These are phyloP conservation scores for Esox lucius DNA, from an alignment of 2,797 vertebrate species.

Conservation along the genomic window DNA sequence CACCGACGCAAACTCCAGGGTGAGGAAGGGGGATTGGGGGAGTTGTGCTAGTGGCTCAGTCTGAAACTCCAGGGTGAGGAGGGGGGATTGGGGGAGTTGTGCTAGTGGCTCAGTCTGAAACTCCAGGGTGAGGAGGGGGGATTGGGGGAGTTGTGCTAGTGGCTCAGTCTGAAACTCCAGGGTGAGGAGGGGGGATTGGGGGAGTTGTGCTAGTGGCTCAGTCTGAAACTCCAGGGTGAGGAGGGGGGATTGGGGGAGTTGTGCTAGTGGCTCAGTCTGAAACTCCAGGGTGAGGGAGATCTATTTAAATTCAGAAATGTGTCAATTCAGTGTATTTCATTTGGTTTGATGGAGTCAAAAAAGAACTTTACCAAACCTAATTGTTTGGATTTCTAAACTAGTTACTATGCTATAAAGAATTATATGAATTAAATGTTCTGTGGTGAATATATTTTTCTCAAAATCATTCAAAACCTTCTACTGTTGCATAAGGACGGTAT, in stretches of 20 bases:
- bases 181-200: constrained; percentile 65
- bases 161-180: constrained; percentile 77
- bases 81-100: not conserved
- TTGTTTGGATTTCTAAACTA: too few relatives aligned
- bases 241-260: not conserved
- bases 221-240: constrained; percentile 85
- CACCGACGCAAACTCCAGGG: constrained; percentile 93
- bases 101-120: constrained; percentile 57
- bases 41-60: not conserved
- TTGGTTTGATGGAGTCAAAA: too few relatives aligned
- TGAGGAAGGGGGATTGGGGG: constrained; percentile 44
- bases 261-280: not conserved
- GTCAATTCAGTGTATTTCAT: too few relatives aligned
- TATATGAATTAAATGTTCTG: too few relatives aligned
- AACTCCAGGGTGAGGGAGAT: too few relatives aligned
- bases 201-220: not conserved
- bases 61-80: constrained; percentile 66
- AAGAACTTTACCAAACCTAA: too few relatives aligned
- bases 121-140: constrained; percentile 82
- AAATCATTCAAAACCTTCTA: not conserved
- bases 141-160: not conserved
- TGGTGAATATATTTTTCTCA: not conserved
- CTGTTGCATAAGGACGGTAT: not conserved
- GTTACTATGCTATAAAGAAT: too few relatives aligned
- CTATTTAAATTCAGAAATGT: too few relatives aligned